These are phyloP conservation scores for Chaetodon trifasciatus DNA, from an alignment of 2,797 vertebrate species.

Conservation along the genomic window DNA sequence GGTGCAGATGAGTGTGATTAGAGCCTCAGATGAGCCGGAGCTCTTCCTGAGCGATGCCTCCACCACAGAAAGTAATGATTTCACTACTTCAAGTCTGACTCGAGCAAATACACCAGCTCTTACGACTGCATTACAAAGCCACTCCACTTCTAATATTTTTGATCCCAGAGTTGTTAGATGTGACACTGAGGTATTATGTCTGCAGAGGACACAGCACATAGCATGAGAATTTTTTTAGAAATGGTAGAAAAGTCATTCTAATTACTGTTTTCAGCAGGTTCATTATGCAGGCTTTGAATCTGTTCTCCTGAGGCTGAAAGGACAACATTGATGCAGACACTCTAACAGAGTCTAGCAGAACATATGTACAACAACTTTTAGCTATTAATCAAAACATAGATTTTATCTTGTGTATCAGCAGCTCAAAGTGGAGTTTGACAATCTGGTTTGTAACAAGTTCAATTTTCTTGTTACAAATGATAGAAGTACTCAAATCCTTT, in stretches of 20 bases:
- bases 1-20: not conserved
- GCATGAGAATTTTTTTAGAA: not conserved
- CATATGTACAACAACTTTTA: not conserved
- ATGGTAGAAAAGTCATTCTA: not conserved
- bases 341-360: not conserved
- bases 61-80: not conserved
- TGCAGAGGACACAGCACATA: not conserved
- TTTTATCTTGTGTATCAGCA: not conserved
- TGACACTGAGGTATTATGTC: not conserved
- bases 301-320: not conserved
- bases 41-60: not conserved
- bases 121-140: not conserved
- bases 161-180: not conserved
- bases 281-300: not conserved
- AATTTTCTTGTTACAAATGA: not conserved
- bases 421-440: not conserved
- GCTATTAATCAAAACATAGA: not conserved
- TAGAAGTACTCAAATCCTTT: not conserved
- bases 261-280: not conserved
- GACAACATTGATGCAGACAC: not conserved
- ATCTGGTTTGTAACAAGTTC: not conserved
- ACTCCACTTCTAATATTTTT: too few species aligned
- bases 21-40: constrained; percentile 8
- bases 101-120: not conserved
- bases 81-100: not conserved